phyloP scores from a whole-genome alignment of 2,797 vertebrate genomes.

The Chrosomus eos region DNA sequence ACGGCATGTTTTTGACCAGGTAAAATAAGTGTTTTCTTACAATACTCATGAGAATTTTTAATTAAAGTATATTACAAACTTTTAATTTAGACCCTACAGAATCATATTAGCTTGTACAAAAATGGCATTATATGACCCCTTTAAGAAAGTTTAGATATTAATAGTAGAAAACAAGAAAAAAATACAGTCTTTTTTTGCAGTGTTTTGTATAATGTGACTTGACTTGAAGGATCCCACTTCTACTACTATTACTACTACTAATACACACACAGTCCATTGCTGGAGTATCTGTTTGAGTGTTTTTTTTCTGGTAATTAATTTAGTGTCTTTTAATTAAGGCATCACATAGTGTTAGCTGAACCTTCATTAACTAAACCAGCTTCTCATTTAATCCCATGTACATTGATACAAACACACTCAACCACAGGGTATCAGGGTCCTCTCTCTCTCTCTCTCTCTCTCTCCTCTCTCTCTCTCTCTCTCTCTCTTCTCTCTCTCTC shows the following conservation, averaged over 20 bases:
- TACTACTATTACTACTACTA: too few species aligned
- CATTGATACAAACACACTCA: constrained; percentile 36
- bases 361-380: constrained; percentile 46
- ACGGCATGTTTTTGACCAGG: too few species aligned
- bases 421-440: not conserved
- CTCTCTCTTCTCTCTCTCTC: too few species aligned
- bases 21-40: too few species aligned
- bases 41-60: too few species aligned
- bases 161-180: not conserved
- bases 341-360: constrained; percentile 14
- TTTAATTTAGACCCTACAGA: too few species aligned
- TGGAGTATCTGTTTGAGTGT: constrained; percentile 74
- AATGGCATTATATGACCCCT: too few species aligned
- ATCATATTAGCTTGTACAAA: too few species aligned
- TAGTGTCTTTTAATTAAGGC: constrained; percentile 58
- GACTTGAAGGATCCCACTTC: not conserved
- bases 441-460: too few species aligned
- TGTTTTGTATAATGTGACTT: not conserved
- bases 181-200: not conserved
- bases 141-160: not conserved
- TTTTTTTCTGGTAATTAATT: constrained; percentile 64
- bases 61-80: too few species aligned
- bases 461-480: too few species aligned
- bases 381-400: constrained; percentile 45
- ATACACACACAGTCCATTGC: constrained; percentile 39